Conservation (phyloP, 1,140 invertebrate species). For the Zaprionus ornatus region DNA sequence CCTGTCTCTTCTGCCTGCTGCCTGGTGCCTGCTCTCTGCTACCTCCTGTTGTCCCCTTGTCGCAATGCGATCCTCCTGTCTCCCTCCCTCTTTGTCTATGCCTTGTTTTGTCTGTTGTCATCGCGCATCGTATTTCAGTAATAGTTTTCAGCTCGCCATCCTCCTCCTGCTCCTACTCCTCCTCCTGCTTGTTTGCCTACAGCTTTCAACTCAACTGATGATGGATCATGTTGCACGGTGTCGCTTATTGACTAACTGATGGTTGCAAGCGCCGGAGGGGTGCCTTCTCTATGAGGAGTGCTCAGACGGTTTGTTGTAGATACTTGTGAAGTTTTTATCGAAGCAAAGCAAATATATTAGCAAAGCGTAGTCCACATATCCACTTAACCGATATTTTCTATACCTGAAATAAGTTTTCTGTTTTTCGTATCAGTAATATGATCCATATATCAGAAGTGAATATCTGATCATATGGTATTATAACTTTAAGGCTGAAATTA, state of each 20-base stretch:
- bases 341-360: not conserved
- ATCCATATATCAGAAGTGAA: no score
- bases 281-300: constrained; percentile 9
- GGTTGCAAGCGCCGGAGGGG: constrained; percentile 34
- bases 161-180: constrained; percentile 7
- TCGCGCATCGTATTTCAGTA: constrained; percentile 74
- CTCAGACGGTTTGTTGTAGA: not conserved
- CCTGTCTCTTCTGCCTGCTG: constrained; percentile 1
- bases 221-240: constrained; percentile 75
- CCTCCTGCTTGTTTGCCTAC: constrained; percentile 42
- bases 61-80: not conserved
- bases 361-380: no score
- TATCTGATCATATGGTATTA: no score
- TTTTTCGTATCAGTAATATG: no score
- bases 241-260: constrained; percentile 65
- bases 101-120: constrained; percentile 67
- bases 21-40: constrained; percentile 20
- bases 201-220: constrained; percentile 72
- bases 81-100: constrained; percentile 2
- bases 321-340: not conserved
- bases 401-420: no score
- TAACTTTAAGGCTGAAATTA: no score
- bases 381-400: no score
- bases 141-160: constrained; percentile 58
- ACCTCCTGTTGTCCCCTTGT: constrained; percentile 22